These are phyloP conservation scores for Pterostichus niger DNA, from an alignment of 2,888 invertebrate species.

Conservation along the genomic window DNA sequence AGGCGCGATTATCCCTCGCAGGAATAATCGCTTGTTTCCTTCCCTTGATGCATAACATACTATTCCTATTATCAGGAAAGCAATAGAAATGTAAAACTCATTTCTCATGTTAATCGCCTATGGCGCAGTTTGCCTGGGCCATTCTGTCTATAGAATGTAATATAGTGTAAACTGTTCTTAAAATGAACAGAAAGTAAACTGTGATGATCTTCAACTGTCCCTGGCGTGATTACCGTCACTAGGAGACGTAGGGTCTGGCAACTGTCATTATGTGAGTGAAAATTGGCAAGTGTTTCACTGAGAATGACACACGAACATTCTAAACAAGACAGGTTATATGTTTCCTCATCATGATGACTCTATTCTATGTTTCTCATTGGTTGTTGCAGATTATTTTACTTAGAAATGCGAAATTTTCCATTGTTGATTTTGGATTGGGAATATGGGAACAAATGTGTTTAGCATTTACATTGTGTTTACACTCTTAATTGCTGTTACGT, in stretches of 20 bases:
- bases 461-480: background rate
- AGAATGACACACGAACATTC: constrained; percentile 3
- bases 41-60: no score
- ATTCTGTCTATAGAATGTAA: background rate
- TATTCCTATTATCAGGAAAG: no score
- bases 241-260: constrained; percentile 29
- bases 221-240: background rate
- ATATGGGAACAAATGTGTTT: background rate
- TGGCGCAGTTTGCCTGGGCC: background rate
- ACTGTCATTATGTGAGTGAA: constrained; percentile 6
- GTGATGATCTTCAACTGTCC: constrained; percentile 1
- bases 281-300: constrained; percentile 3
- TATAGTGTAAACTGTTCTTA: no score
- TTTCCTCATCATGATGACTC: constrained; percentile 6
- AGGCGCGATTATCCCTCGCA: no score
- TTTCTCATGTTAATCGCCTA: no score
- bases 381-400: background rate
- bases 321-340: constrained; percentile 9
- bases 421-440: constrained; percentile 7
- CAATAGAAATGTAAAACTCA: no score
- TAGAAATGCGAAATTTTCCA: constrained; percentile 5
- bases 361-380: background rate
- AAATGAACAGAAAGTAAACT: constrained; percentile 1
- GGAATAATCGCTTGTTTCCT: no score
- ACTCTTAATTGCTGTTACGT: background rate